Evolutionary conservation across 2,888 invertebrate species (phyloP).

Genomic region (Fragum fragum): DNA sequence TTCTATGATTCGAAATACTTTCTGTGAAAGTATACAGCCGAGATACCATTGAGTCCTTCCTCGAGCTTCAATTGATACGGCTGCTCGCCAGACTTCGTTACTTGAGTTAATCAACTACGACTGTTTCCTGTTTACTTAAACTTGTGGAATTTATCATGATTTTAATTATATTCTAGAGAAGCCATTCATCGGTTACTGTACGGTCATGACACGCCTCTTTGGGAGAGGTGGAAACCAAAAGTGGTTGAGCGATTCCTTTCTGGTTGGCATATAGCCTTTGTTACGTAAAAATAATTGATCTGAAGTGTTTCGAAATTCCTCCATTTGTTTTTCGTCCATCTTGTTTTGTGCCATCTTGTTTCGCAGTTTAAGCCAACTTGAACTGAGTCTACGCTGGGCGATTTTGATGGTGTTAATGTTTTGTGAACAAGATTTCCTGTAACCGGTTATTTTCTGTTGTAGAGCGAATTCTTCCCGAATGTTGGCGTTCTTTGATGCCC

Average conservation of each 20-base stretch:
- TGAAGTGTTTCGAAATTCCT: background rate
- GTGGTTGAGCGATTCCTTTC: background rate
- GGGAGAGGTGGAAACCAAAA: slow-evolving; percentile 53
- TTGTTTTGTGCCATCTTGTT: slow-evolving; percentile 38
- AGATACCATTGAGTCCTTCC: too few relatives aligned
- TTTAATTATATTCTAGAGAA: too few relatives aligned
- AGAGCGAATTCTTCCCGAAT: slow-evolving; percentile 53
- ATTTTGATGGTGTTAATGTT: slow-evolving; percentile 43
- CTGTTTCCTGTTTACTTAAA: too few relatives aligned
- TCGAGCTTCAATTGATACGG: too few relatives aligned
- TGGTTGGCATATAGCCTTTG: slow-evolving; percentile 45
- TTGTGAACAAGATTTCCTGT: slow-evolving; percentile 32
- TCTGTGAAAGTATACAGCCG: too few relatives aligned
- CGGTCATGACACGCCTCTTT: slow-evolving; percentile 19
- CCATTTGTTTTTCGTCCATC: slow-evolving; percentile 16
- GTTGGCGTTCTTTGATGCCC: slow-evolving; percentile 58
- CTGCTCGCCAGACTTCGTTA: too few relatives aligned
- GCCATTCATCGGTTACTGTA: too few relatives aligned
- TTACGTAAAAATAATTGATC: slow-evolving; percentile 40
- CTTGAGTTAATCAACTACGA: too few relatives aligned
- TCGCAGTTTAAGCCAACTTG: slow-evolving; percentile 31
- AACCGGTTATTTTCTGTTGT: slow-evolving; percentile 44
- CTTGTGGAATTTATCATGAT: too few relatives aligned
- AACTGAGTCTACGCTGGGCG: slow-evolving; percentile 42
- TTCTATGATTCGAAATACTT: too few relatives aligned